phyloP scores from a whole-genome alignment of 1,140 invertebrate genomes.

The Panulirus ornatus region DNA sequence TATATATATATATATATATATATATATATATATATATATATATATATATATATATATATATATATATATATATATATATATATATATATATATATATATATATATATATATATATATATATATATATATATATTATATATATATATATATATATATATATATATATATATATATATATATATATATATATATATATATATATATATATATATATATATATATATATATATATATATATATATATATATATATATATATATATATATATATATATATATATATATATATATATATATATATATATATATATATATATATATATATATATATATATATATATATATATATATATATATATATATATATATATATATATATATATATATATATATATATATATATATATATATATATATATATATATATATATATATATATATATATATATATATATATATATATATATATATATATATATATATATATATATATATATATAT shows the following conservation, averaged over 20 bases:
- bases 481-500: too few relatives aligned
- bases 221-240: neutral
- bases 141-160: conserved; percentile 19
- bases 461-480: too few relatives aligned
- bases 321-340: neutral
- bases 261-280: neutral
- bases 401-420: too few relatives aligned
- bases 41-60: conserved; percentile 4
- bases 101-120: neutral
- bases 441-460: too few relatives aligned
- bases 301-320: neutral
- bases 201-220: neutral
- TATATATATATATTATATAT: neutral
- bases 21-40: too few relatives aligned
- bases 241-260: neutral
- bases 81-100: conserved; percentile 33
- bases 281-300: neutral
- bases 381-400: neutral
- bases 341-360: neutral
- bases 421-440: too few relatives aligned
- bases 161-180: conserved; percentile 11
- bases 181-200: neutral
- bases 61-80: conserved; percentile 25
- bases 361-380: neutral
- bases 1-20: too few relatives aligned